Evolutionary conservation across 2,113 vertebrate genomes (phyloP), one percentile per base, ranked within the genome.

Genomic region (Propithecus coquereli): DNA sequence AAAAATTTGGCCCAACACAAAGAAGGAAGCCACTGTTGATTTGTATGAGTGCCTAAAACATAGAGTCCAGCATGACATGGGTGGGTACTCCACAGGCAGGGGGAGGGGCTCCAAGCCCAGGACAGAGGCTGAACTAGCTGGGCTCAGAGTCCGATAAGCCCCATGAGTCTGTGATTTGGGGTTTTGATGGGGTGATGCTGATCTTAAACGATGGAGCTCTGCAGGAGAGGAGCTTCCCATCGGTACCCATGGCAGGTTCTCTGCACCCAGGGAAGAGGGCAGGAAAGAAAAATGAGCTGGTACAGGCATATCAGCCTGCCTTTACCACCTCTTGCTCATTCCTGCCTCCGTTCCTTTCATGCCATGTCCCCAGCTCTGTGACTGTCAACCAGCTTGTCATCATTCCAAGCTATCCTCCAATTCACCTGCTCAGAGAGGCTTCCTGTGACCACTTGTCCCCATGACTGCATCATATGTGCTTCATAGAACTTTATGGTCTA

Each of bases 41-140:
- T 1, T 9, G 20, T 22, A 50, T 6, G 1, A 59, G 8, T 37
- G 12, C 6, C 13, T 8, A 50, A 20, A 34, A 40, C 43, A 32
- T 0, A 1, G 40, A 37, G 22, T 14, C 4, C 32, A 59, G 45
- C 10, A 0, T 2, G 22, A 25, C 16, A 25, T 6, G 8, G 32
- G 12, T 6, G 13, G 20, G 3, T 8, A 4, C 9, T 16, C 22
- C 45, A 27, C 23, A 18, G 50, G 8, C 0, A 5, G 3, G 23
- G 32, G 30, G 5, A 6, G 5, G 47, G 34, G 40, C 2, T 0
- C 13, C 18, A 34, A 11, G 47, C 1, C 22, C 52, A 11, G 54
- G 32, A n/a, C 2, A 71, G 12, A 8, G 77, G 13, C 8, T 1
- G 1, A 0, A 6, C 23, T 6, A 52, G 40, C 18, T 5, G 0